Percentiles rank a stretch among this genome's conserved stretches.
phyloP scores from a whole-genome alignment of 2,797 vertebrate genomes.

The Tenualosa thibaudeaui region DNA sequence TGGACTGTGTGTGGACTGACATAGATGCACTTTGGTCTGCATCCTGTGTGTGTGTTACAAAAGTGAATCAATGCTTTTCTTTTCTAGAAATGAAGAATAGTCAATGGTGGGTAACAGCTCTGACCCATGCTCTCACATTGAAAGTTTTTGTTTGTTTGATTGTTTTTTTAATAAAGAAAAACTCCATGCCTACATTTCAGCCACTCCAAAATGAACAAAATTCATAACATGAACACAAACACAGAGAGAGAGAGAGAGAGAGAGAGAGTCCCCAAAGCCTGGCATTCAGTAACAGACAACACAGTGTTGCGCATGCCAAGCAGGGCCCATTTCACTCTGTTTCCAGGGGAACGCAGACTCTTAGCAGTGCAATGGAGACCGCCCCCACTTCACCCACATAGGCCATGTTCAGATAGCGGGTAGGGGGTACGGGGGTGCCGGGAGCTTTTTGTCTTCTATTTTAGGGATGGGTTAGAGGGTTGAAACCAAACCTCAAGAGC shows the following conservation, averaged over 20 bases:
- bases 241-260: conserved; percentile 29
- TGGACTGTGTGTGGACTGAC: too few relatives aligned
- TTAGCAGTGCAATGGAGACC: conserved; percentile 46
- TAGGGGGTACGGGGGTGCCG: conserved; percentile 24
- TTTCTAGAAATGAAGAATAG: background rate
- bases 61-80: too few relatives aligned
- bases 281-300: conserved; percentile 1
- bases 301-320: conserved; percentile 52
- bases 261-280: conserved; percentile 17
- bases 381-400: conserved; percentile 58
- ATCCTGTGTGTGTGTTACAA: background rate
- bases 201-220: conserved; percentile 26
- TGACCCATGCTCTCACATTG: too few relatives aligned
- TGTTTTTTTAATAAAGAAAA: background rate
- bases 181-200: too few relatives aligned
- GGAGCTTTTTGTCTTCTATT: background rate
- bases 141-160: background rate
- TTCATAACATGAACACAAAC: background rate
- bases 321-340: conserved; percentile 58
- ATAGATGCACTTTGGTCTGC: too few relatives aligned
- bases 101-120: too few relatives aligned
- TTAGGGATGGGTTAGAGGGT: background rate
- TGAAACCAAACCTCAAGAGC: background rate
- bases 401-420: conserved; percentile 33
- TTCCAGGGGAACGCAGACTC: conserved; percentile 66